A percentile compares a stretch with the other conserved stretches of the same genome.
Conservation (phyloP, 1,140 invertebrate species). For the Drosophila setifemur region DNA sequence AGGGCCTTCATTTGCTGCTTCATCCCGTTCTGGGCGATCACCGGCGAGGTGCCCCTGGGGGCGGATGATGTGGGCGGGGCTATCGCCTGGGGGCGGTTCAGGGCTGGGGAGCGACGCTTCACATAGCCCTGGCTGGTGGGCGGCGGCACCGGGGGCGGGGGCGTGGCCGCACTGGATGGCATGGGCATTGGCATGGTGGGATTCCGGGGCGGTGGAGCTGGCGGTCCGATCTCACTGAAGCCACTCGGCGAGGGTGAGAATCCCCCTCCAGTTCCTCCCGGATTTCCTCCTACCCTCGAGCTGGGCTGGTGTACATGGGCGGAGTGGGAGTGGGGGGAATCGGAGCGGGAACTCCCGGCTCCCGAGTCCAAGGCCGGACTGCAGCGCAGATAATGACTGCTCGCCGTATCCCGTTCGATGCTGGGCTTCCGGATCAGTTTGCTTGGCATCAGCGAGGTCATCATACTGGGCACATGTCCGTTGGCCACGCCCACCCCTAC, state of each 20-base stretch:
- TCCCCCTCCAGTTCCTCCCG: slow-evolving; percentile 83
- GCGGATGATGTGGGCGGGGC: slow-evolving; percentile 87
- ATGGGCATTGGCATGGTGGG: too few species aligned
- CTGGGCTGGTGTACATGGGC: slow-evolving; percentile 62
- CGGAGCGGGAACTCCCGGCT: slow-evolving; percentile 93
- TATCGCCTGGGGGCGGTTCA: slow-evolving; percentile 68
- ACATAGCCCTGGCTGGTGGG: slow-evolving; percentile 89
- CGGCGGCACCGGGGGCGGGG: slow-evolving; percentile 86
- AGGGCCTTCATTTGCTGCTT: slow-evolving; percentile 94
- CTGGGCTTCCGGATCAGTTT: slow-evolving; percentile 94
- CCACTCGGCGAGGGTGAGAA: slow-evolving; percentile 87
- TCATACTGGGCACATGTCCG: slow-evolving; percentile 78
- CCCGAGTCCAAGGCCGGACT: slow-evolving; percentile 94
- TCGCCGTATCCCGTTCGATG: slow-evolving; percentile 89
- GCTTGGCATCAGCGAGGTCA: slow-evolving; percentile 84
- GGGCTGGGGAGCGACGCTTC: slow-evolving; percentile 92
- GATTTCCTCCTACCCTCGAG: slow-evolving; percentile 62
- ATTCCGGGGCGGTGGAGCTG: slow-evolving; percentile 86
- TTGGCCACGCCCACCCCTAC: slow-evolving; percentile 47
- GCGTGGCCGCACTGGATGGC: slow-evolving; percentile 87
- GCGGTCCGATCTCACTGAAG: slow-evolving; percentile 87
- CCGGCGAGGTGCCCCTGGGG: slow-evolving; percentile 90
- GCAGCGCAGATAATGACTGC: slow-evolving; percentile 85
- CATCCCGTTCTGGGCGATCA: slow-evolving; percentile 84
- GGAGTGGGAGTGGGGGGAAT: slow-evolving; percentile 88